Percentiles rank a stretch among this genome's conserved stretches.
These are phyloP conservation scores for Sturmia bella DNA, from an alignment of 2,888 invertebrate species.

Conservation along the genomic window DNA sequence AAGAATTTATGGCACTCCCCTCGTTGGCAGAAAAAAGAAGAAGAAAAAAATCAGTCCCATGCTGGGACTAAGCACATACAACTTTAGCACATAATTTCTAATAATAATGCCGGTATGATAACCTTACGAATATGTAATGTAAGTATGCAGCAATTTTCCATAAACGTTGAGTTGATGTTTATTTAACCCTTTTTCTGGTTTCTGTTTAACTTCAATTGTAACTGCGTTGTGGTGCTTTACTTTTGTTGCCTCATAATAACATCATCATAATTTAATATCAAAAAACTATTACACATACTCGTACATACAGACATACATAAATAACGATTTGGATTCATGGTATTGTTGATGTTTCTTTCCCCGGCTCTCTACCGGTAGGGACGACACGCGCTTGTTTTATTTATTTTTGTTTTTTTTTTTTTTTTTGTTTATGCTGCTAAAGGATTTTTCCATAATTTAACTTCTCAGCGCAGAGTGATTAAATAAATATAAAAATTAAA, in stretches of 20 bases:
- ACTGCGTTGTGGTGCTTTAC: slow-evolving; percentile 14
- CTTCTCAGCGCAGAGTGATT: slow-evolving; percentile 51
- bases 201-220: not conserved
- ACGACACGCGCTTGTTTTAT: slow-evolving; percentile 58
- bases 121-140: too few species aligned
- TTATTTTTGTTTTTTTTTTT: slow-evolving; percentile 26
- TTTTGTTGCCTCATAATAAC: slow-evolving; percentile 59
- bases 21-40: not conserved
- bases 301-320: too few species aligned
- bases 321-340: slow-evolving; percentile 64
- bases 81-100: slow-evolving; percentile 62
- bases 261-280: slow-evolving; percentile 67
- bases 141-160: slow-evolving; percentile 32
- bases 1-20: slow-evolving; percentile 53
- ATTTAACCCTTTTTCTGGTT: slow-evolving; percentile 49
- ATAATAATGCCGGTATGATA: slow-evolving; percentile 52
- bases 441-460: slow-evolving; percentile 31
- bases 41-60: slow-evolving; percentile 53
- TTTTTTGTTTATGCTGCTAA: slow-evolving; percentile 18
- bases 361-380: slow-evolving; percentile 37
- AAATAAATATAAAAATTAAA: slow-evolving; percentile 74
- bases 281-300: slow-evolving; percentile 66
- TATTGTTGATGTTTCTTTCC: slow-evolving; percentile 48
- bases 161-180: not conserved
- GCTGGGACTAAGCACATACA: slow-evolving; percentile 60